Base-by-base conservation (phyloP, 2,797 vertebrate species). In the Liasis olivaceus region DNA sequence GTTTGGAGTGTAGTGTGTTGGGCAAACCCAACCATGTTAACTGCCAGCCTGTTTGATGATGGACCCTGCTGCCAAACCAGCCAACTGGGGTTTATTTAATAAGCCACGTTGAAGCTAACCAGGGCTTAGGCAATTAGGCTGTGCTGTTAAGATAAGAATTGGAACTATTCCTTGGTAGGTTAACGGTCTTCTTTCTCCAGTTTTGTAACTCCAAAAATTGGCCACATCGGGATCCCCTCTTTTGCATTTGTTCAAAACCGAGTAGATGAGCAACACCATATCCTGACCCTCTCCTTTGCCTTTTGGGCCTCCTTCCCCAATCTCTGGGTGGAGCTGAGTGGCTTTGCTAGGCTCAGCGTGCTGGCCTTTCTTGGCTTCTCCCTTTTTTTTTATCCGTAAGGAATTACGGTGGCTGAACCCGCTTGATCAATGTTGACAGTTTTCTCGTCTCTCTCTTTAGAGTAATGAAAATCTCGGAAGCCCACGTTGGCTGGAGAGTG, bases 391-490 rank as follows among this genome's bases (percentile, higher is more conserved):
- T 56, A 0, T 6, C 22, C 5, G 0, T 36, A 64, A 90, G 63
- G 89, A 63, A 36, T 87, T 56, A 90, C 85, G 28, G 66, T 87
- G 85, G 85, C 84, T 59, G 87, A 87, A 63, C 22, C 1, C 56
- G 26, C 7, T 31, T 90, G 92, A 93, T 93, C 64, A 87, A 81
- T 81, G 85, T 90, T 90, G 85, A 87, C 92, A 63, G 85, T 17
- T 69, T 62, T 13, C 56, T 59, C 6, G 12, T 69, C 89, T n/a
- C 12, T 81, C 66, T 81, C 59, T 90, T 87, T 81, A 81, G 63
- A 51, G 56, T 72, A 90, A 93, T 84, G 89, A 87, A 90, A 81
- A 72, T 58, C n/a, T 63, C 0, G 11, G 66, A 81, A 90, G 85
- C 85, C 72, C 92, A 72, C 56, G 20, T 56, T 87, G 89, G 85